These are phyloP conservation scores for Acleris cristana DNA, from an alignment of 2,888 invertebrate genomes.

Conservation along the genomic window DNA sequence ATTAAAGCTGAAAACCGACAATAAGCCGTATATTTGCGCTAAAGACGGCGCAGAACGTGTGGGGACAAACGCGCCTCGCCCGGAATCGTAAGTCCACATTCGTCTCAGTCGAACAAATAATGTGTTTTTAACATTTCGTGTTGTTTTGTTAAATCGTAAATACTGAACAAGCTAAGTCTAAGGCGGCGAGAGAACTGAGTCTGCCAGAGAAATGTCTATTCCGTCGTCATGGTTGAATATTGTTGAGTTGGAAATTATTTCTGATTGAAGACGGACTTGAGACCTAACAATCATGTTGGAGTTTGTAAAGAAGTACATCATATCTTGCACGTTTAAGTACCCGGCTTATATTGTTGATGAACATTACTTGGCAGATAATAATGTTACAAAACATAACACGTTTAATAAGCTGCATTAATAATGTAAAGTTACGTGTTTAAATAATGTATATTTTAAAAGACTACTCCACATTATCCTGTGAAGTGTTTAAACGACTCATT, in stretches of 20 bases:
- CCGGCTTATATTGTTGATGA: too few species aligned
- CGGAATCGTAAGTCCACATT: conserved; percentile 79
- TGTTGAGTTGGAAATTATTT: conserved; percentile 45
- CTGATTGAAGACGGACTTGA: too few species aligned
- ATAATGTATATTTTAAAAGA: conserved; percentile 11
- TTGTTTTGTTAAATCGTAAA: conserved; percentile 84
- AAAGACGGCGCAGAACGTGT: conserved; percentile 77
- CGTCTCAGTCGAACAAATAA: conserved; percentile 82
- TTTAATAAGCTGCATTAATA: too few species aligned
- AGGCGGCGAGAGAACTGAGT: conserved; percentile 49
- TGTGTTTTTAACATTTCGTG: conserved; percentile 84
- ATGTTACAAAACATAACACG: too few species aligned
- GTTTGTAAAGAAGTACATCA: too few species aligned
- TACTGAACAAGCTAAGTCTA: conserved; percentile 75
- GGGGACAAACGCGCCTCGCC: conserved; percentile 73
- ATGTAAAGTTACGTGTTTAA: too few species aligned
- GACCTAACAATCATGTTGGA: too few species aligned
- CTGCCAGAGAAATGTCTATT: conserved; percentile 67
- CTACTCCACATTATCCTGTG: conserved; percentile 59
- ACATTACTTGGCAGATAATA: too few species aligned
- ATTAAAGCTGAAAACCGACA: conserved; percentile 74
- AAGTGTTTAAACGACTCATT: conserved; percentile 75
- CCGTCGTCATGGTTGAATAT: conserved; percentile 52
- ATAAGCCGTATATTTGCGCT: conserved; percentile 73
- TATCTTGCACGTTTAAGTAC: too few species aligned